Evolutionary conservation across 2,797 vertebrate species (phyloP), one percentile per base, ranked within the genome.

Genomic region (Acipenser transmontanus): DNA sequence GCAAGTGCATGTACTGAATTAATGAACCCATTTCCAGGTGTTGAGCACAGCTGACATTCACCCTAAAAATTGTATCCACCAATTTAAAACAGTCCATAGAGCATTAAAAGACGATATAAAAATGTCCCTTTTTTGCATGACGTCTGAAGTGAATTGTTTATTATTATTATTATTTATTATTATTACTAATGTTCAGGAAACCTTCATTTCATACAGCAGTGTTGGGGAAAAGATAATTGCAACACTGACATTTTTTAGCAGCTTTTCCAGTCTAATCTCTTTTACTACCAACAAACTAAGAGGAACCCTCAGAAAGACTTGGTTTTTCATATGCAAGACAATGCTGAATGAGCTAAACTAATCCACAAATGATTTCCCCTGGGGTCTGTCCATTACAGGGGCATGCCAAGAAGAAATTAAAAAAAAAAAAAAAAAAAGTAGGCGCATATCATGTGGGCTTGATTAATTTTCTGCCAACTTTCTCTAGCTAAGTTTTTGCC

Each of bases 341-440:
- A 17, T 61, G 56, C 13, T 66, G 65, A 66, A 48, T 2, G 14
- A 66, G 65, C 57, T 34, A 13, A 66, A 66, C 20, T 51, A 50
- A 50, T 14, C 13, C 48, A 50, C 13, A 50, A 20, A 7, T 1
- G 7, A 20, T 50, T 17, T 59, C 48, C 11, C 64, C 12, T 1
- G 64, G 52, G 63, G 11, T 17, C 50, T 56, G 47, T 66, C 56
- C 12, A 49, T n/a, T 11, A 7, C 14, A 56, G 6, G 20, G 48
- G 17, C 64, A 48, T 7, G 50, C 51, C 9, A 51, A 56, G 17
- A 47, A 5, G 52, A 52, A 6, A 54, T 12, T 34, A n/a, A 59
- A 52, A 47, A 9, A 12, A n/a, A 7, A 57, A 12, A 13, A 11
- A 57, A 13, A 57, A 34, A 34, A 34, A 34, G 34, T 34, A 34